Percentiles rank a stretch among this genome's conserved stretches.
Conservation (phyloP, 2,113 vertebrate species). For the Hyperoodon ampullatus region DNA sequence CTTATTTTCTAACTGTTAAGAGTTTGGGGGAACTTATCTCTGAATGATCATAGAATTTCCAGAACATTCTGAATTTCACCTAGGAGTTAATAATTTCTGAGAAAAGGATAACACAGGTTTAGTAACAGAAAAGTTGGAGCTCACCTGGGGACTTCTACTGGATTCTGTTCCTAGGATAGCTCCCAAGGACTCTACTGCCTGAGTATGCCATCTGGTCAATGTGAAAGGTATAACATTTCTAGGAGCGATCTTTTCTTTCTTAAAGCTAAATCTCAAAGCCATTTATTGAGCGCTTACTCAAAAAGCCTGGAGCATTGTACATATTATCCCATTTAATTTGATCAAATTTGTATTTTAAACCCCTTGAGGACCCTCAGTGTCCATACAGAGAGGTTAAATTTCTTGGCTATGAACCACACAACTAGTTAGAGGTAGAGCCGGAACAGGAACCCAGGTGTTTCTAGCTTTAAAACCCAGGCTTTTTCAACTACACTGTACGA, state of each 20-base stretch:
- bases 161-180: not conserved
- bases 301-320: not conserved
- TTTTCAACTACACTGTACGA: not conserved
- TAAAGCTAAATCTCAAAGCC: constrained; percentile 23
- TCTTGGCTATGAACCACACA: not conserved
- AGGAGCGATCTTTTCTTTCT: not conserved
- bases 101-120: not conserved
- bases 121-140: not conserved
- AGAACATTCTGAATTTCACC: constrained; percentile 25
- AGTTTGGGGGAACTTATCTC: not conserved
- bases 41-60: not conserved
- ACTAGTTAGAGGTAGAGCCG: not conserved
- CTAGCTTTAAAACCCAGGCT: not conserved
- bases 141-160: not conserved
- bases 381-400: not conserved
- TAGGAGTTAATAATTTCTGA: constrained; percentile 19
- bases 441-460: not conserved
- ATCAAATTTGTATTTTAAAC: constrained; percentile 1
- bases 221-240: not conserved
- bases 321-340: not conserved
- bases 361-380: not conserved
- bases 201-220: not conserved
- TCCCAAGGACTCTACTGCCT: not conserved
- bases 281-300: not conserved
- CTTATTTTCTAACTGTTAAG: not conserved